Evolutionary conservation across 1,140 invertebrate genomes (phyloP), one percentile per base, ranked within the genome.

Genomic region (Neodiprion pinetum): DNA sequence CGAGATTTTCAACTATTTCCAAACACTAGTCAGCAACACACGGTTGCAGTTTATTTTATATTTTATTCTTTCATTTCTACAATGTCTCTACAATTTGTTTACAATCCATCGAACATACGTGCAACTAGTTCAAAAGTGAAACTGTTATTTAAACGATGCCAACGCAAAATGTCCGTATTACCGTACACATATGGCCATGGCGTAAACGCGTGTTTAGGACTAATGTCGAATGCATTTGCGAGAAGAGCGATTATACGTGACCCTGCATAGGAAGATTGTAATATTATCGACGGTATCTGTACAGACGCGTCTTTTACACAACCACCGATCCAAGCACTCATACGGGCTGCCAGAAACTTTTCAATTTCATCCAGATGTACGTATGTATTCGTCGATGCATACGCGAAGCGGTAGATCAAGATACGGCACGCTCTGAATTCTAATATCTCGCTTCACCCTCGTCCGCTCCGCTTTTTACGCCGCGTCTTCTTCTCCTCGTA

Each of bases 351-450:
- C 53, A 61, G 53, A 17, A 61, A 61, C 53, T 61, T 61, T 61
- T 61, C 11, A 40, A 40, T 40, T 40, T 40, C 28, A 40, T 40
- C 1, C 28, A 40, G 28, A 40, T 5, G 28, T 40, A 40, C 72
- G 75, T 76, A 75, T 75, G 66, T 79, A 74, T 76, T 77, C 71
- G 76, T 17, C 72, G 67, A 68, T 74, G 76, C 76, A 72, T 77
- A 72, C 47, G 23, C 53, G 11, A 61, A 5, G 9, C 53, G 53
- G 79, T 48, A 81, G 84, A 85, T 85, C 75, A 74, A 84, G 84
- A 85, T 81, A 84, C 17, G 80, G 81, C 83, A 85, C 83, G 84
- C 80, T 78, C 79, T 75, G 28, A n/a, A 77, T 53, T 66, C 53
- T 61, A 61, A 61, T 61, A 17, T 61, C 53, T 61, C 7, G 53